A percentile compares a stretch with the other conserved stretches of the same genome.
phyloP scores from a whole-genome alignment of 1,140 invertebrate genomes.

The Drosophila sucinea region DNA sequence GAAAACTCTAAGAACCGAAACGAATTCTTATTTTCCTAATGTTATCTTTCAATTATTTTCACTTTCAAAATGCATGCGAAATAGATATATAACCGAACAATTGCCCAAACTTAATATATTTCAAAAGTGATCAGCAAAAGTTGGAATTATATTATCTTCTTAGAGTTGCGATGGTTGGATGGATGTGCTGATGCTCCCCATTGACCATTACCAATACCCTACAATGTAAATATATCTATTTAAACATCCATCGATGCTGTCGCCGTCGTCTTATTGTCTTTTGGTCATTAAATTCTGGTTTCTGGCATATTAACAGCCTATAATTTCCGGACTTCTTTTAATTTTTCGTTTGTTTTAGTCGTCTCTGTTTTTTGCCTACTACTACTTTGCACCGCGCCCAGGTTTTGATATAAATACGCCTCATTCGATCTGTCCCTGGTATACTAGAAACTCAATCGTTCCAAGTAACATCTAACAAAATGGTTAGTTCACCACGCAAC shows the following conservation, averaged over 20 bases:
- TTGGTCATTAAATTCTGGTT: constrained; percentile 72
- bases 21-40: no score
- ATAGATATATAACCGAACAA: no score
- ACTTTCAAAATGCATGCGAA: no score
- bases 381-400: constrained; percentile 34
- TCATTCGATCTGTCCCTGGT: constrained; percentile 3
- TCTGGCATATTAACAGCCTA: constrained; percentile 74
- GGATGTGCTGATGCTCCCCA: background rate
- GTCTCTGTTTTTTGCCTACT: constrained; percentile 10
- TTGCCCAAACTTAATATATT: no score
- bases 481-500: constrained; percentile 46
- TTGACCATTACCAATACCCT: constrained; percentile 26
- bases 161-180: background rate
- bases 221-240: constrained; percentile 30
- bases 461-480: constrained; percentile 64
- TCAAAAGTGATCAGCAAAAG: no score
- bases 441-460: constrained; percentile 56
- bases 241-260: constrained; percentile 1
- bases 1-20: no score
- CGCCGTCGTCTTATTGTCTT: constrained; percentile 19
- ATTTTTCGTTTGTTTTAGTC: constrained; percentile 26
- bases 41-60: no score
- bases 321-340: constrained; percentile 64
- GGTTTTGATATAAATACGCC: constrained; percentile 67
- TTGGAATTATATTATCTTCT: no score